Percentiles rank a stretch among this genome's conserved stretches.
phyloP scores from a whole-genome alignment of 2,113 vertebrate genomes.

The Dicentrarchus labrax region DNA sequence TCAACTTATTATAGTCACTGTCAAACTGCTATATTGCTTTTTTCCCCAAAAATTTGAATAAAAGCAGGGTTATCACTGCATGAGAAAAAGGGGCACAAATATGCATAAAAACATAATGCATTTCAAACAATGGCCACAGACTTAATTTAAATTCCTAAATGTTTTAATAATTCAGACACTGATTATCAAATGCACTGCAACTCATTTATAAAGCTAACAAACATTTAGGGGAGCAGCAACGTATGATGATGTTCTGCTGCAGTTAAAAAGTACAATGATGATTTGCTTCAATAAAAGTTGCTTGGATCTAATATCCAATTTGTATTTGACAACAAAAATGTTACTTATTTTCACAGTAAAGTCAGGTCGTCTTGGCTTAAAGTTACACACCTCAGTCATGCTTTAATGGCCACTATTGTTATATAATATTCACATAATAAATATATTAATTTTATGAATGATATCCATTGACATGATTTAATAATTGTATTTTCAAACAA shows the following conservation, averaged over 20 bases:
- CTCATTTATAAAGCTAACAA: conserved; percentile 18
- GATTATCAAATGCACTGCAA: conserved; percentile 10
- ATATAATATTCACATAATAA: background rate
- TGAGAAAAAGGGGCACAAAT: background rate
- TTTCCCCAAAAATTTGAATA: conserved; percentile 8
- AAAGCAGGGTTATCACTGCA: background rate
- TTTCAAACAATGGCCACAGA: conserved; percentile 8
- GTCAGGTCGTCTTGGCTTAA: no score
- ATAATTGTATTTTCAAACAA: background rate
- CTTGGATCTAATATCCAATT: background rate
- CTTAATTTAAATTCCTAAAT: conserved; percentile 23
- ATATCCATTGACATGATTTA: background rate
- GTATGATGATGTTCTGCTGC: background rate
- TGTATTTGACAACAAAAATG: no score
- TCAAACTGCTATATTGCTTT: background rate
- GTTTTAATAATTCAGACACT: background rate
- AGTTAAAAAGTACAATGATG: background rate
- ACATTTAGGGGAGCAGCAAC: conserved; percentile 15
- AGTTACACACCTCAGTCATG: background rate
- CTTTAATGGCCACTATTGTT: no score
- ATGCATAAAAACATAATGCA: conserved; percentile 16
- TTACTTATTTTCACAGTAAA: no score
- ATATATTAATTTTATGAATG: background rate
- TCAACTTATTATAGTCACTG: background rate
- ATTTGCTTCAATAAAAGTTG: background rate